Percentiles rank a stretch among this genome's conserved stretches.
phyloP scores from a whole-genome alignment of 2,113 vertebrate genomes.

The Morphnarchus princeps region DNA sequence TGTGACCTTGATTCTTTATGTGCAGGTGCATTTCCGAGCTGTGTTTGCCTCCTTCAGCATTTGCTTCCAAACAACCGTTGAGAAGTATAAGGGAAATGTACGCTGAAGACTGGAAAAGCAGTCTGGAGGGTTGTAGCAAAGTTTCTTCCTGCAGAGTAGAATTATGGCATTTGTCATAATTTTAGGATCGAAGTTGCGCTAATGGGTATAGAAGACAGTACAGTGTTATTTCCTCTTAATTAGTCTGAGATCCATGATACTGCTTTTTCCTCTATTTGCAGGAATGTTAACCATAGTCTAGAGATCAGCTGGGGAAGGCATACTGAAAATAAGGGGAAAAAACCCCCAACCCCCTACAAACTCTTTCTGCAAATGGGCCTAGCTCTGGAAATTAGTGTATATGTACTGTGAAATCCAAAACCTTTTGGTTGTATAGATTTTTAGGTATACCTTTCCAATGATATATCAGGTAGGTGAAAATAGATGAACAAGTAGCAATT shows the following conservation, averaged over 20 bases:
- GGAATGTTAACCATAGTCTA: background rate
- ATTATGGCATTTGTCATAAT: rapidly evolving
- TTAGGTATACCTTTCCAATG: background rate
- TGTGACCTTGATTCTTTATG: background rate
- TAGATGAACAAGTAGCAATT: background rate
- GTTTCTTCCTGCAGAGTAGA: background rate
- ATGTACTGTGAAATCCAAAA: background rate
- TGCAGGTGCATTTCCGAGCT: background rate
- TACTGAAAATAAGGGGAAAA: background rate
- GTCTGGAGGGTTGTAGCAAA: background rate
- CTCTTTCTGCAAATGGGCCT: background rate
- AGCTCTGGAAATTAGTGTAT: background rate
- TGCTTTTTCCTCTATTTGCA: background rate
- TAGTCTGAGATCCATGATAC: background rate
- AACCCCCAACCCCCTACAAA: background rate
- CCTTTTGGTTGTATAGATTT: background rate
- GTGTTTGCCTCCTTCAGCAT: background rate
- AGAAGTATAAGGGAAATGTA: background rate
- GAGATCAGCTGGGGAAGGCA: background rate
- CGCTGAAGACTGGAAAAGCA: background rate
- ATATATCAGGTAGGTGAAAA: background rate
- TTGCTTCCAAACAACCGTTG: rapidly evolving
- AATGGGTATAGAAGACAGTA: background rate
- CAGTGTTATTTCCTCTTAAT: background rate
- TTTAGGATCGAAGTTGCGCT: background rate